A percentile compares a stretch with the other conserved stretches of the same genome.
These are phyloP conservation scores for Drosophila robusta DNA, from an alignment of 2,888 invertebrate genomes.

Conservation along the genomic window DNA sequence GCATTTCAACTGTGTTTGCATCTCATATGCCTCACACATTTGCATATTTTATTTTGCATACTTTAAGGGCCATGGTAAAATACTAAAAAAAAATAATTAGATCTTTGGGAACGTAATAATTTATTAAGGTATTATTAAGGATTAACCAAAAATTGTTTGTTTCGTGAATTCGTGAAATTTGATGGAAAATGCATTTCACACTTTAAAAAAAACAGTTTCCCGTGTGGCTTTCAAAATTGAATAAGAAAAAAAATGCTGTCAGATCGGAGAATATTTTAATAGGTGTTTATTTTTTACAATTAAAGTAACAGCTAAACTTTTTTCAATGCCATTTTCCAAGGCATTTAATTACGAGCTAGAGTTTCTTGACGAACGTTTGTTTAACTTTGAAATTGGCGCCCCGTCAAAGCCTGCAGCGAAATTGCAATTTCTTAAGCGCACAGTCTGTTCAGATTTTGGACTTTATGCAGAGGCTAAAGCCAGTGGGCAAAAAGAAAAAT, in stretches of 20 bases:
- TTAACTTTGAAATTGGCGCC: constrained; percentile 11
- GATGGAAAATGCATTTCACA: too few species aligned
- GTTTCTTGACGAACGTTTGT: not conserved
- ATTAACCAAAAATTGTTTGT: too few species aligned
- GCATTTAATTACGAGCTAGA: constrained; percentile 6
- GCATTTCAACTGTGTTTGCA: not conserved
- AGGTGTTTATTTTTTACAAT: not conserved
- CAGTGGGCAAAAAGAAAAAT: constrained; percentile 13
- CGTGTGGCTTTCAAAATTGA: too few species aligned
- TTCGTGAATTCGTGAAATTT: too few species aligned
- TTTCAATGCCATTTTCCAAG: not conserved
- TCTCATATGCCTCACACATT: constrained; percentile 6
- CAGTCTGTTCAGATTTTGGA: constrained; percentile 11
- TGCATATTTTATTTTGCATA: not conserved
- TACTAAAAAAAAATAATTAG: too few species aligned
- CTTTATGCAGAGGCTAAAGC: constrained; percentile 13
- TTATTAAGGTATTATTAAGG: too few species aligned
- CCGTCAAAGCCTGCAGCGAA: constrained; percentile 5
- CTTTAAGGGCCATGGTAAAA: not conserved
- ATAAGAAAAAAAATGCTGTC: too few species aligned
- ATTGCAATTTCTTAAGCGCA: constrained; percentile 16
- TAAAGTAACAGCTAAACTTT: not conserved
- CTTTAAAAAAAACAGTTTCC: too few species aligned
- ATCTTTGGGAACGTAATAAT: too few species aligned
- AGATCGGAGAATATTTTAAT: too few species aligned